Base-by-base conservation (phyloP, 2,113 vertebrate species). In the Chlamydotis undulata region DNA sequence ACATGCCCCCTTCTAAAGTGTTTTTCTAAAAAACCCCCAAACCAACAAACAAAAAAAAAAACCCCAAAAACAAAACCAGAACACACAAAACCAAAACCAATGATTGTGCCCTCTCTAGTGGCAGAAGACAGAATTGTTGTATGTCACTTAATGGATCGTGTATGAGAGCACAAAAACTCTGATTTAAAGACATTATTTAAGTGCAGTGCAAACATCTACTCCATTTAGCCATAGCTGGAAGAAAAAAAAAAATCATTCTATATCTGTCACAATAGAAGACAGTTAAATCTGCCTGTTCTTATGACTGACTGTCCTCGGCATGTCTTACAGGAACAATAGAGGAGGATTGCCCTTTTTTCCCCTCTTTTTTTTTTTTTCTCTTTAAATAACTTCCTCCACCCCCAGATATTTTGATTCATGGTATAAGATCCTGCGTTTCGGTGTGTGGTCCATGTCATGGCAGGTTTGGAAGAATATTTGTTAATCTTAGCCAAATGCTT, bases 91-190 rank as follows among this genome's bases (percentile, higher is more conserved):
- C 41, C 39, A 45, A 52, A 52, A 52, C 16, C 64, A 6, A 12
- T 56, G 76, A 25, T 53, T 64, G 76, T 35, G 33, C 86, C 81
- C 94, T 0, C 88, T 87, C 90, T 71, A 52, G 83, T 71, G 96
- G 71, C 56, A 55, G 39, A 37, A 65, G 19, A 9, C 0, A 0
- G 53, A 67, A 37, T 70, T 63, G 45, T 25, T 73, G 9, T 4
- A 2, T 57, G 11, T 35, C 24, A 2, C 24, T 53, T 73, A 14
- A 1, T 5, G 7, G 26, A 8, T 31, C 12, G 4, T 11, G 4
- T 29, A 1, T 7, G 10, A 55, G 8, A 64, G 45, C 37, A 49
- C 19, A 57, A 83, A 91, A 37, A 3, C 53, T 60, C 49, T 14
- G 1, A 31, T 37, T 64, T 57, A 57, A 87, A 87, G 50, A 39